Percentiles rank a stretch among this genome's conserved stretches.
Conservation (phyloP, 2,113 vertebrate genomes). For the Tyrannus savana region DNA sequence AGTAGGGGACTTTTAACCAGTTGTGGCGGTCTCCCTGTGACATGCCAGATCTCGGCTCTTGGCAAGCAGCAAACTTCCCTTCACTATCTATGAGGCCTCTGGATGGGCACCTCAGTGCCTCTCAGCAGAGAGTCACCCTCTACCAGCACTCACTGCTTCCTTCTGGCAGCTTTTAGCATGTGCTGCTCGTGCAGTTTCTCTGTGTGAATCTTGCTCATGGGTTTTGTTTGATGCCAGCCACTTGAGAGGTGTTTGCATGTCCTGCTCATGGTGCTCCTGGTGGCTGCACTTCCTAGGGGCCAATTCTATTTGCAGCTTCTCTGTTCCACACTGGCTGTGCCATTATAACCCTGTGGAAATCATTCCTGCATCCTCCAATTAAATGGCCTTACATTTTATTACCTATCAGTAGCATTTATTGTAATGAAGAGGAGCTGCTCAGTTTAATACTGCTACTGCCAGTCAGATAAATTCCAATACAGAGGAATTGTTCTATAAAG, state of each 20-base stretch:
- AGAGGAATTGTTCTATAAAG: background rate
- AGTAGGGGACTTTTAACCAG: background rate
- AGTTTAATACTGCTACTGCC: background rate
- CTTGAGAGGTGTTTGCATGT: background rate
- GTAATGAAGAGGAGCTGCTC: background rate
- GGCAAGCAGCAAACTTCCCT: background rate
- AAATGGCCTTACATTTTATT: background rate
- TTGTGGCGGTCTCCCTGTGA: background rate
- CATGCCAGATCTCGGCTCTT: background rate
- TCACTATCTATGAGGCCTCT: background rate
- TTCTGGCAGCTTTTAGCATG: background rate
- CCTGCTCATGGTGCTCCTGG: background rate
- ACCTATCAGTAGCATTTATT: background rate
- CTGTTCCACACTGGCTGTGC: background rate
- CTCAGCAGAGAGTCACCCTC: background rate
- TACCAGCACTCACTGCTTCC: background rate
- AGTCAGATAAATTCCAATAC: background rate
- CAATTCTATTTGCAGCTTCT: fast-evolving
- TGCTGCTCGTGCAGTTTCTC: background rate
- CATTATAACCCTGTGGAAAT: background rate
- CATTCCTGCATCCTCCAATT: background rate
- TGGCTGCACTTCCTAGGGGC: background rate
- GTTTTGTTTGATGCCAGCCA: background rate
- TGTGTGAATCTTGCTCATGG: background rate
- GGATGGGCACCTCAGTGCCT: background rate